phyloP scores from a whole-genome alignment of 92 coral and sea anemone genomes.

The Plumapathes pennacea region DNA sequence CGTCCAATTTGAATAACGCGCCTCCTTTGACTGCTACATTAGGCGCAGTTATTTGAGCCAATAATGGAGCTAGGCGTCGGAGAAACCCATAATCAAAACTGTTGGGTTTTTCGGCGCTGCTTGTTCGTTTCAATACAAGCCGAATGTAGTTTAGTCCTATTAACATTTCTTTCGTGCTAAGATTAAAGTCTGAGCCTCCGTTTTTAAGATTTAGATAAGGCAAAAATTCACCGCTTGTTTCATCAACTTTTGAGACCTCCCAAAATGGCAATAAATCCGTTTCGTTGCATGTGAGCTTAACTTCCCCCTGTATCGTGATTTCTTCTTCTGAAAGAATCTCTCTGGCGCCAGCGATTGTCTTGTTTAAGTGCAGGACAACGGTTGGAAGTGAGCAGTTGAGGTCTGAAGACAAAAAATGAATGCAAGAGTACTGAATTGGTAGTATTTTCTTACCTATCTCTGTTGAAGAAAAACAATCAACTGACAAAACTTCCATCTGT shows the following conservation, averaged over 20 bases:
- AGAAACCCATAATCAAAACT: constrained; percentile 70
- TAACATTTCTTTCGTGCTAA: constrained; percentile 24
- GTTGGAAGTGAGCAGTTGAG: constrained; percentile 49
- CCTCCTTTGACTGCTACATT: constrained; percentile 45
- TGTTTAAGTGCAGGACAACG: constrained; percentile 42
- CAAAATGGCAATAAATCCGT: no score
- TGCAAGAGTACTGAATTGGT: no score
- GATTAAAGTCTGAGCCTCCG: constrained; percentile 17
- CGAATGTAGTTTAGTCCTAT: constrained; percentile 55
- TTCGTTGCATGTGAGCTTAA: neutral
- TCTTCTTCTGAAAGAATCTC: constrained; percentile 38
- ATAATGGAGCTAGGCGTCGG: constrained; percentile 55
- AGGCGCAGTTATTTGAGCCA: constrained; percentile 50
- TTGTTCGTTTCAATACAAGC: constrained; percentile 43
- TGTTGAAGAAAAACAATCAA: no score
- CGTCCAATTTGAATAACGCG: constrained; percentile 17
- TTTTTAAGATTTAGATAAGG: constrained; percentile 30
- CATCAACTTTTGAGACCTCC: constrained; percentile 64
- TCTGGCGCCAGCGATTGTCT: constrained; percentile 9
- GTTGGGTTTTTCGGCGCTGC: constrained; percentile 45
- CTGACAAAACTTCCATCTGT: no score
- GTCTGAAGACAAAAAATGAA: constrained; percentile 41
- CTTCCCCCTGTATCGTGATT: neutral
- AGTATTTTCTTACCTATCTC: no score
- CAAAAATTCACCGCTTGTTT: constrained; percentile 43